A percentile compares a stretch with the other conserved stretches of the same genome.
Conservation (phyloP, 1,140 invertebrate genomes). For the fruit fly (Drosophila melanogaster) region DNA sequence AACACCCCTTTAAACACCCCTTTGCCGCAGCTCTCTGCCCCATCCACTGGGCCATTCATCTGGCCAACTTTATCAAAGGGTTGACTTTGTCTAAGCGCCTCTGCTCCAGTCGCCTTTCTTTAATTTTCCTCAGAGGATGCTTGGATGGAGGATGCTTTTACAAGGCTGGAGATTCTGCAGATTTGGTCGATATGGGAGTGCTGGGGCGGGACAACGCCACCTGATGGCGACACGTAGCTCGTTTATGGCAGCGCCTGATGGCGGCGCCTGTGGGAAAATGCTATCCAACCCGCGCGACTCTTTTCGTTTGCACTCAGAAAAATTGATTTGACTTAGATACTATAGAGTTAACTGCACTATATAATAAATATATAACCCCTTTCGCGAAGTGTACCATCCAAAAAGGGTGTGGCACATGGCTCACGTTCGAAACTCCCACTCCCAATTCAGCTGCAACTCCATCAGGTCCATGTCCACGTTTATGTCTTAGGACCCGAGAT, state of each 20-base stretch:
- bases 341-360: not conserved
- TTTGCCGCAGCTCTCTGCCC: not conserved
- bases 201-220: conserved; percentile 33
- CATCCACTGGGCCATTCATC: not conserved
- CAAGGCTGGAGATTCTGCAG: conserved; percentile 20
- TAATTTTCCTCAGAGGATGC: conserved; percentile 33
- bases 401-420: conserved; percentile 24
- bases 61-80: conserved; percentile 68
- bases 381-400: not conserved
- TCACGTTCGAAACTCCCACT: conserved; percentile 6
- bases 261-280: conserved; percentile 68
- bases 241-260: conserved; percentile 63
- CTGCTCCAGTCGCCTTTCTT: conserved; percentile 31
- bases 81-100: conserved; percentile 74
- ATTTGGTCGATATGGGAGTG: not conserved
- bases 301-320: conserved; percentile 6
- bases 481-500: conserved; percentile 24
- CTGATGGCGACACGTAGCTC: conserved; percentile 77
- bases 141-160: conserved; percentile 24
- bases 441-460: conserved; percentile 1
- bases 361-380: too few relatives aligned
- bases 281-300: not conserved
- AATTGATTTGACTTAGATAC: not conserved
- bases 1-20: too few relatives aligned
- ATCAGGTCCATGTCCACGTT: conserved; percentile 27